Evolutionary conservation across 2,113 vertebrate species (phyloP).

Genomic region (Phocoena phocoena): DNA sequence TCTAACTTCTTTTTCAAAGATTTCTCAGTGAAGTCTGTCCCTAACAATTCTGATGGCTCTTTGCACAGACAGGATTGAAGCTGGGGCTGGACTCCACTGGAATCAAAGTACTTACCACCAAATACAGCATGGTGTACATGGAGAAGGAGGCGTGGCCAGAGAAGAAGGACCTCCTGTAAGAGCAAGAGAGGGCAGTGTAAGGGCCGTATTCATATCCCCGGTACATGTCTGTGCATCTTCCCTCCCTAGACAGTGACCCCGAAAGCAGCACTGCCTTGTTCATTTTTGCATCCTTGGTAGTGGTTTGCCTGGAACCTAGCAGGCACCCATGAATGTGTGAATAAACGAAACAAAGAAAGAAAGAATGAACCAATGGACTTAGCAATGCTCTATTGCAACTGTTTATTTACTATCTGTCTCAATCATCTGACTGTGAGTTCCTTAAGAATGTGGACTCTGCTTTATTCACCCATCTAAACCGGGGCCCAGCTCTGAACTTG

Average conservation of each 20-base stretch:
- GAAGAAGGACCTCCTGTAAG: slow-evolving; percentile 98
- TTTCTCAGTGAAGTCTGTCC: background rate
- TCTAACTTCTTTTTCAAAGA: background rate
- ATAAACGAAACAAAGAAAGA: background rate
- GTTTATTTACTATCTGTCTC: background rate
- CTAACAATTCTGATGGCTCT: background rate
- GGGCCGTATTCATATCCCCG: background rate
- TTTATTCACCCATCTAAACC: background rate
- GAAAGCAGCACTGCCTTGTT: background rate
- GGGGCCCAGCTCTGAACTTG: background rate
- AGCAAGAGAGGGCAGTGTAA: slow-evolving; percentile 76
- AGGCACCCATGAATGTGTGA: background rate
- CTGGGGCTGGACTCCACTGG: background rate
- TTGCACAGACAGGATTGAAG: background rate
- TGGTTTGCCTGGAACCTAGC: background rate
- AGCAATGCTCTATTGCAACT: background rate
- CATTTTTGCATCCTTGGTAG: background rate
- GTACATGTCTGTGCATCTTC: background rate
- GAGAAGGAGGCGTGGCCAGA: slow-evolving; percentile 99
- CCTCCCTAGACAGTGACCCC: background rate
- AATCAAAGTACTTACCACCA: slow-evolving; percentile 92
- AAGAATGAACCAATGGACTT: background rate
- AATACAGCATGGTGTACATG: slow-evolving; percentile 97
- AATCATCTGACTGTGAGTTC: background rate
- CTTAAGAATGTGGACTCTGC: background rate